phyloP scores from a whole-genome alignment of 2,888 invertebrate species.

The Metacarcinus magister region DNA sequence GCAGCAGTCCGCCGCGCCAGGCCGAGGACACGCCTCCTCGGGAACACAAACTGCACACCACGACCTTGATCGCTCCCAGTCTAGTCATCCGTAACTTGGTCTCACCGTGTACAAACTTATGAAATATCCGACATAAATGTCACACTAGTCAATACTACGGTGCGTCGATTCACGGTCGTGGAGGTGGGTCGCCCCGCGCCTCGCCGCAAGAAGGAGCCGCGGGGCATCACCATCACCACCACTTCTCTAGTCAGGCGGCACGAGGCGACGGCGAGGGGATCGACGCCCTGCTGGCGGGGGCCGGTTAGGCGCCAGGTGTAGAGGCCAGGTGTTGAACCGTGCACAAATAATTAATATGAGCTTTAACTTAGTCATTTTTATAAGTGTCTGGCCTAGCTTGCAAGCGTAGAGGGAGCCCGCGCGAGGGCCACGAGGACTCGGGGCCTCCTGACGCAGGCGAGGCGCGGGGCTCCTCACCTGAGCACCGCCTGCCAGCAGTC shows the following conservation, averaged over 20 bases:
- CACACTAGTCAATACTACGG: conserved; percentile 22
- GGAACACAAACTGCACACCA: not conserved
- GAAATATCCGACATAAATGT: not conserved
- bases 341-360: conserved; percentile 67
- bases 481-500: not conserved
- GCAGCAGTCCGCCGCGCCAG: conserved; percentile 14
- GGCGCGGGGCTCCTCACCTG: not conserved
- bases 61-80: not conserved
- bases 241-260: conserved; percentile 4
- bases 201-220: not conserved
- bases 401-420: conserved; percentile 36
- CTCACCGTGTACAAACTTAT: not conserved
- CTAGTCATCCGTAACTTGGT: conserved; percentile 31
- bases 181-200: not conserved
- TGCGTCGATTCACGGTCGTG: conserved; percentile 19
- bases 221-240: conserved; percentile 45
- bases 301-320: conserved; percentile 36
- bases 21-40: not conserved
- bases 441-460: conserved; percentile 41
- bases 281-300: not conserved
- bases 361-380: conserved; percentile 67
- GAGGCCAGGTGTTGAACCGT: conserved; percentile 60
- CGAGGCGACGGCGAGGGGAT: not conserved
- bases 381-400: conserved; percentile 53
- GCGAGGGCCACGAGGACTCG: not conserved